Evolutionary conservation across 2,888 invertebrate genomes (phyloP), one percentile per base, ranked within the genome.

Genomic region (Autographa pulchrina): DNA sequence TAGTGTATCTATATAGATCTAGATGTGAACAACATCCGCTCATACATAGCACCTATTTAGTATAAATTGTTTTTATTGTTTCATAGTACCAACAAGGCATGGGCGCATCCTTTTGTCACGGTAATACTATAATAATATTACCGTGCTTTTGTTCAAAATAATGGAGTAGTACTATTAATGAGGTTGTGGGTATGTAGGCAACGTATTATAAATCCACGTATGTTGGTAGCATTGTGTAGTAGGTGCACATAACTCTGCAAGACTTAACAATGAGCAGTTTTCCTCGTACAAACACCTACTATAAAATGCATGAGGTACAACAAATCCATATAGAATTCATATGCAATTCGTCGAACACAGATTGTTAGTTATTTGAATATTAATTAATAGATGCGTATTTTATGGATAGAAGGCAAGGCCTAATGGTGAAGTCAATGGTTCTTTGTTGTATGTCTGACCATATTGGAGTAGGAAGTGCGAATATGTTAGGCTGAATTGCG

Each of bases 301-400:
- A 90, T 88, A 88, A 90, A 91, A 92, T 92, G 91, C 91, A 93
- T 89, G 88, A 89, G 87, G 83, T 85, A 88, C 90, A 83, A 87
- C 89, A 90, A 89, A 92, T 87, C 88, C 90, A 89, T 90, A 89
- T 88, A 87, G 87, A 88, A 90, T 92, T 90, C 88, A 90, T 91
- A 92, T 93, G 92, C 92, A 92, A 90, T 90, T 89, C 89, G 82
- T 88, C 86, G 90, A 92, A 91, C 88, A 83, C 86, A 88, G 86
- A 91, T 91, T 89, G 90, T 91, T 87, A 88, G 86, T 87, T 85
- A 83, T 84, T 85, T 92, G 92, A 93, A 94, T 93, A 92, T 92
- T 92, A 90, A 92, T 91, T 86, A 86, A 85, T 85, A 84, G 83
- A 65, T 85, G 77, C 80, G 82, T 80, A 83, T 85, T 76, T 83